phyloP scores from a whole-genome alignment of 2,113 vertebrate genomes.

The Leucopternis melanops region DNA sequence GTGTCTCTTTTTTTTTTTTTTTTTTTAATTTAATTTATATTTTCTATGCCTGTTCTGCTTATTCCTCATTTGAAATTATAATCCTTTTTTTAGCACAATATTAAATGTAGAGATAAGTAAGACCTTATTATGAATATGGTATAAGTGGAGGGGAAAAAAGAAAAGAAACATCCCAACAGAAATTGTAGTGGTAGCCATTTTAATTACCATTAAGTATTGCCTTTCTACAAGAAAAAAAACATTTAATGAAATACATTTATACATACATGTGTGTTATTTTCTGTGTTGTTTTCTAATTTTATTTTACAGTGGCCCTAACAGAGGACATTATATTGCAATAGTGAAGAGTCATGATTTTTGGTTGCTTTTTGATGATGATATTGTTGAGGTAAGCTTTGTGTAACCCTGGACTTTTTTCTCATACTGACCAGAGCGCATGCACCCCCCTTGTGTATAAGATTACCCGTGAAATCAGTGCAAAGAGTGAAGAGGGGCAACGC shows the following conservation, averaged over 20 bases:
- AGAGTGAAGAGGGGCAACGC: too few relatives aligned
- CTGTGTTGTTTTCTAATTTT: constrained; percentile 1
- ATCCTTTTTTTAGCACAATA: background rate
- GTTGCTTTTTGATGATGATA: constrained; percentile 85
- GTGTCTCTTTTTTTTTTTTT: background rate
- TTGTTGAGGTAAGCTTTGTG: constrained; percentile 78
- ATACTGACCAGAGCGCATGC: background rate
- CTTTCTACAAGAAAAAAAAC: background rate
- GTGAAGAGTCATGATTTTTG: constrained; percentile 86
- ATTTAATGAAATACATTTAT: background rate
- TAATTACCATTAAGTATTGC: background rate
- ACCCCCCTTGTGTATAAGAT: too few relatives aligned
- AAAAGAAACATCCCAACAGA: background rate
- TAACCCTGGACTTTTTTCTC: background rate
- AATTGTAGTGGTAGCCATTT: background rate
- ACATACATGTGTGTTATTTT: background rate
- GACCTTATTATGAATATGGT: background rate
- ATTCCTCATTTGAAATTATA: background rate
- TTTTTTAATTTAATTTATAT: background rate
- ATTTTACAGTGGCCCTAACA: constrained; percentile 78
- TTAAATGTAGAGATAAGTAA: background rate
- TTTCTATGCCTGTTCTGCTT: background rate
- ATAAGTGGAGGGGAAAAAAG: background rate
- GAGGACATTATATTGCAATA: constrained; percentile 87
- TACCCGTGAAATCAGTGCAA: too few relatives aligned